Evolutionary conservation across 2,113 vertebrate species (phyloP), one percentile per base, ranked within the genome.

Genomic region (Puffinus mauretanicus): DNA sequence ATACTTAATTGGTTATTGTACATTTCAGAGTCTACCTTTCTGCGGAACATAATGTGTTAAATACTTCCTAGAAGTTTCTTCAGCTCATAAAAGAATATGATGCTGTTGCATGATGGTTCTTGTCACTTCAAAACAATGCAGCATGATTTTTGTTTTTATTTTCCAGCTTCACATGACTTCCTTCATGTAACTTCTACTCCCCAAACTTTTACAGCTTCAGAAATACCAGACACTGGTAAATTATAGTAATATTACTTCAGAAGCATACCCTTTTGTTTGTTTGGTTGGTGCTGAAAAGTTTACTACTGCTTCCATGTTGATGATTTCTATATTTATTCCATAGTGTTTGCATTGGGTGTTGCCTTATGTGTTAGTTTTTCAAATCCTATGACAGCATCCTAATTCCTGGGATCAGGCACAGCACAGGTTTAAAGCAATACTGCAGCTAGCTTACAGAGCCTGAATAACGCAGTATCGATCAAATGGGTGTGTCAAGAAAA

Each of bases 181-280:
- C 87, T 93, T 54, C 88, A 57, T 64, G 51, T 57, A 82, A 70
- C 40, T 91, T 88, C 80, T 82, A 86, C 49, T 87, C 34, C 84
- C 19, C 77, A 93, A 52, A 82, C 73, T 78, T 90, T 84, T 60
- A 15, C 77, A 83, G 52, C 55, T 92, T 87, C 86, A 88, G 77
- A 96, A 94, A 93, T 89, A 70, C 27, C 40, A 73, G 72, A 16
- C 38, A 77, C 65, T 91, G 84, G 79, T 69, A 95, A 93, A 96
- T 88, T 55, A 42, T 26, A 80, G 4, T 29, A 72, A 14, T 85
- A 29, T 38, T 84, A 29, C 75, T 88, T 92, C 55, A 67, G 34
- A 91, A 80, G 38, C 30, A 24, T 90, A 18, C 3, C 1, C 7
- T 44, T 52, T 49, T 67, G 21, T 8, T 81, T 60, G 18, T 4